Evolutionary conservation across 2,888 invertebrate genomes (phyloP).

Genomic region (Zele albiditarsus): DNA sequence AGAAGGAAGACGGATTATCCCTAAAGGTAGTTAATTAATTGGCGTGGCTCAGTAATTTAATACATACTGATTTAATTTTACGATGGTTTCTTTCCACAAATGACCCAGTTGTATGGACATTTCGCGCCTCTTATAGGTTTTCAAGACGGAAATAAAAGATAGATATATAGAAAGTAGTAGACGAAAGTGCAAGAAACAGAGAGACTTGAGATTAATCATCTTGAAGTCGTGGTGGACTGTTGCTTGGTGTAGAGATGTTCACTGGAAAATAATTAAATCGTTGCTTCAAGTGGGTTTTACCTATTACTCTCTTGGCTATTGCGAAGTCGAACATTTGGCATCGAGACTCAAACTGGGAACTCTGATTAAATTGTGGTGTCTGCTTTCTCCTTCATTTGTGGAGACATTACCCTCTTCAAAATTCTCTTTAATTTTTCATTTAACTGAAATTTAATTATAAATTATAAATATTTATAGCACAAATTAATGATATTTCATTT

Average conservation of each 20-base stretch:
- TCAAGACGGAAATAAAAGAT: conserved; percentile 35
- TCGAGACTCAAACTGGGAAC: conserved; percentile 26
- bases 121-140: conserved; percentile 10
- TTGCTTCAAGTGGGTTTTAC: conserved; percentile 32
- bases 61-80: conserved; percentile 52
- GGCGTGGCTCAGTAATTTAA: conserved; percentile 57
- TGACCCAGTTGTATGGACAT: conserved; percentile 57
- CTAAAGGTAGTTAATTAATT: conserved; percentile 62
- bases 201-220: conserved; percentile 47
- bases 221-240: background rate
- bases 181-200: background rate
- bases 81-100: conserved; percentile 45
- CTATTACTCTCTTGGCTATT: conserved; percentile 3
- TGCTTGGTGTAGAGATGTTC: conserved; percentile 6
- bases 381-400: conserved; percentile 2
- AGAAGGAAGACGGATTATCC: conserved; percentile 56
- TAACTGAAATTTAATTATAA: conserved; percentile 3
- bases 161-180: conserved; percentile 27
- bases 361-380: conserved; percentile 25
- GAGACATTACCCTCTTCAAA: background rate
- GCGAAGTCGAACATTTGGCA: conserved; percentile 24
- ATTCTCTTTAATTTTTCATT: background rate
- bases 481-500: background rate
- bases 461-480: conserved; percentile 14
- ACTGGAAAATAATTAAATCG: conserved; percentile 48